phyloP scores from a whole-genome alignment of 2,797 vertebrate genomes.

The Manis javanica region DNA sequence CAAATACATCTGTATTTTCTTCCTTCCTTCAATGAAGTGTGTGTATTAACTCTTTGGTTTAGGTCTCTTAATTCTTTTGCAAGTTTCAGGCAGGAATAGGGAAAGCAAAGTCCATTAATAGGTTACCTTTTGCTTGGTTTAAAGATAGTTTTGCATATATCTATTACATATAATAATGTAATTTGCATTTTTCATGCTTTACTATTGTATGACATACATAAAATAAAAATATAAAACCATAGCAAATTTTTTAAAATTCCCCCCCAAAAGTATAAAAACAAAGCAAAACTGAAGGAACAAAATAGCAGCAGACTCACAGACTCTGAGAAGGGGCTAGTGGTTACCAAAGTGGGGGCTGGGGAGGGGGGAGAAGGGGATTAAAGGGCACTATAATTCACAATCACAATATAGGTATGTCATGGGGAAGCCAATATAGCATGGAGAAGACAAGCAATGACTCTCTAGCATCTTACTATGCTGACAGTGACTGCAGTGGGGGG shows the following conservation, averaged over 20 bases:
- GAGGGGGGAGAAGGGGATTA: too few species aligned
- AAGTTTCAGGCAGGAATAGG: conserved; percentile 49
- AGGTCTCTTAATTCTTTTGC: conserved; percentile 30
- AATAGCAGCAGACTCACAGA: too few species aligned
- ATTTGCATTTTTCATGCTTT: conserved; percentile 49
- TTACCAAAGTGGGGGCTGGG: too few species aligned
- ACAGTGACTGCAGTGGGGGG: too few species aligned
- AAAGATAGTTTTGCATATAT: conserved; percentile 45
- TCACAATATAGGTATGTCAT: too few species aligned
- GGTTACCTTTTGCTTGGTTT: conserved; percentile 50
- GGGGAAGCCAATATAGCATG: too few species aligned
- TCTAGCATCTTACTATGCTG: too few species aligned
- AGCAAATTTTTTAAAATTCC: conserved; percentile 22
- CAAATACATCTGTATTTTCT: conserved; percentile 6
- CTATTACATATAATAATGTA: neutral
- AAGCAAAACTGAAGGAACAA: too few species aligned
- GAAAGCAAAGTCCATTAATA: neutral
- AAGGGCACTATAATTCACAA: too few species aligned
- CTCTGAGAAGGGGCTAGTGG: too few species aligned
- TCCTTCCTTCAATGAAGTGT: conserved; percentile 18
- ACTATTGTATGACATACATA: conserved; percentile 33
- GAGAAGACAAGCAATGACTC: too few species aligned
- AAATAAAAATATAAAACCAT: conserved; percentile 52
- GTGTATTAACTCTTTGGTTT: neutral
- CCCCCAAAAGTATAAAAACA: neutral